Evolutionary conservation across 2,113 vertebrate species (phyloP).

Genomic region (Empidonax traillii): DNA sequence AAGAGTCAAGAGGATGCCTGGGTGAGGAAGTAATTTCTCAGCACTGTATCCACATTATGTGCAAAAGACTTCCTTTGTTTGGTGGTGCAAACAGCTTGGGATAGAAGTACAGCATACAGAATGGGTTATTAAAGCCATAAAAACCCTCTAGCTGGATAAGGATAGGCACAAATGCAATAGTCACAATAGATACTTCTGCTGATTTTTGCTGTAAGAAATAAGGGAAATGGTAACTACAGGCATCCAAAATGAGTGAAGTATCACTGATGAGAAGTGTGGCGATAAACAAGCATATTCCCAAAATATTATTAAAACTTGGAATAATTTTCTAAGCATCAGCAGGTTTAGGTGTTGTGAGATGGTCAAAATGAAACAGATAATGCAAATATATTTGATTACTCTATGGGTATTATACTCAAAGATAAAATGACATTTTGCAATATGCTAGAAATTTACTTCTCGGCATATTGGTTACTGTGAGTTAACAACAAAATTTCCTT

Average conservation of each 20-base stretch:
- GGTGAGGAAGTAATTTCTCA: slow-evolving; percentile 65
- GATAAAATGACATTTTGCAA: slow-evolving; percentile 6
- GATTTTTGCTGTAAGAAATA: slow-evolving; percentile 44
- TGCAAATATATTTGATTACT: background rate
- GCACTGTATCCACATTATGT: slow-evolving; percentile 47
- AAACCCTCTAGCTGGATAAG: slow-evolving; percentile 33
- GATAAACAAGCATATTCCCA: slow-evolving; percentile 18
- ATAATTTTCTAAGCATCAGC: slow-evolving; percentile 17
- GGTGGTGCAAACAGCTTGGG: background rate
- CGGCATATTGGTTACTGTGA: background rate
- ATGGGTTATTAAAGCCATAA: slow-evolving; percentile 55
- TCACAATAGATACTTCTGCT: slow-evolving; percentile 48
- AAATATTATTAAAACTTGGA: slow-evolving; percentile 45
- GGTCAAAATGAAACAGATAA: slow-evolving; percentile 27
- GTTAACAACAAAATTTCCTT: background rate
- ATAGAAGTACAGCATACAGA: slow-evolving; percentile 26
- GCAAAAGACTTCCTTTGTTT: slow-evolving; percentile 63
- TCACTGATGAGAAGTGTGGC: slow-evolving; percentile 34
- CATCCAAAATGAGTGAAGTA: slow-evolving; percentile 26
- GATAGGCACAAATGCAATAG: slow-evolving; percentile 11
- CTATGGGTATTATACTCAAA: background rate
- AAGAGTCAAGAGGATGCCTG: slow-evolving; percentile 55
- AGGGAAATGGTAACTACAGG: slow-evolving; percentile 34
- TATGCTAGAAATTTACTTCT: background rate
- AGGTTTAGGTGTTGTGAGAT: background rate